phyloP scores from a whole-genome alignment of 2,113 vertebrate genomes.

The Strix aluco region DNA sequence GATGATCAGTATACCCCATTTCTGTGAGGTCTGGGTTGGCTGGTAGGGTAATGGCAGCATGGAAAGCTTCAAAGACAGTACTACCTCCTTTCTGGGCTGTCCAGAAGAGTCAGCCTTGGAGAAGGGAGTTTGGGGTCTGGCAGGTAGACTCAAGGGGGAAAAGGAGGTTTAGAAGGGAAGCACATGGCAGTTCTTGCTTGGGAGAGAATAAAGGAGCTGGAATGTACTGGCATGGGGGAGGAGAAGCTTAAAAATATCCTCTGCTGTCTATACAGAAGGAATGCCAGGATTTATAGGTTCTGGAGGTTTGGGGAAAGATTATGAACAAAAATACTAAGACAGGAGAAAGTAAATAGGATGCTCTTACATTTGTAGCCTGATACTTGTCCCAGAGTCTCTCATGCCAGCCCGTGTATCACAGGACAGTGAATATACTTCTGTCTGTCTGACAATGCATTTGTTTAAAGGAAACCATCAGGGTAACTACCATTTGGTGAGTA shows the following conservation, averaged over 20 bases:
- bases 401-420: neutral
- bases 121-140: neutral
- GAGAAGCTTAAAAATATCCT: neutral
- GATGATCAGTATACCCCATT: neutral
- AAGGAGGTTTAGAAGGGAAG: neutral
- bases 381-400: neutral
- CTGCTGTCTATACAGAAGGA: neutral
- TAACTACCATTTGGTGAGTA: neutral
- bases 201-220: neutral
- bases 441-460: neutral
- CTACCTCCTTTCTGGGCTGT: neutral
- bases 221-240: neutral
- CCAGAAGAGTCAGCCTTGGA: neutral
- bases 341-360: neutral
- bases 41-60: neutral
- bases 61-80: neutral
- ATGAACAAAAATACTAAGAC: neutral
- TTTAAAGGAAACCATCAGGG: neutral
- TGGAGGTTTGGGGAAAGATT: neutral
- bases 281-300: neutral
- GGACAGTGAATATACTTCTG: neutral
- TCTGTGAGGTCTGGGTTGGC: neutral
- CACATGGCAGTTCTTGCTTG: accelerated
- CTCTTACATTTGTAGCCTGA: neutral
- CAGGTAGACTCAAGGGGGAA: neutral